A percentile compares a stretch with the other conserved stretches of the same genome.
Evolutionary conservation across 1,140 invertebrate genomes (phyloP).

Genomic region (Teleopsis dalmanni): DNA sequence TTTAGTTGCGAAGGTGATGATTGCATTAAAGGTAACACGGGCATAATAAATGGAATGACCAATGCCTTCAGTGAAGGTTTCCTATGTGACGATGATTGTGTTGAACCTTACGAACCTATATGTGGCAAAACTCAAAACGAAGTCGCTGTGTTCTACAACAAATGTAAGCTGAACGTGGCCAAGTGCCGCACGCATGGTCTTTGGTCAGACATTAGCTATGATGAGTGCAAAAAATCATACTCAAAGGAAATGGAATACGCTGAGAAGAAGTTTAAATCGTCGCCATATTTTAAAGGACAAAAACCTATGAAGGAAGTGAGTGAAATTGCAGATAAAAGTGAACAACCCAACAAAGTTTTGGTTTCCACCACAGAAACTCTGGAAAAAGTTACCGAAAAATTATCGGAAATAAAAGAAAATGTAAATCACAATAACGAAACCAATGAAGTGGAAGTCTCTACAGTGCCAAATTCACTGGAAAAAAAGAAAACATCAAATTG

Average conservation of each 20-base stretch:
- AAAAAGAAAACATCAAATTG: too few relatives aligned
- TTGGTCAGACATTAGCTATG: conserved; percentile 27
- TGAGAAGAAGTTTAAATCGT: conserved; percentile 30
- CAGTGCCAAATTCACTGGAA: too few relatives aligned
- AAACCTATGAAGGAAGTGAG: background rate
- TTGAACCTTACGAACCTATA: conserved; percentile 32
- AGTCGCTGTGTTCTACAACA: conserved; percentile 37
- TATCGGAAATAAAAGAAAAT: background rate
- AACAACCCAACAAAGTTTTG: conserved; percentile 2
- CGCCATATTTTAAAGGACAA: conserved; percentile 22
- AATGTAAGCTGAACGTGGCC: conserved; percentile 35
- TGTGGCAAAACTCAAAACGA: conserved; percentile 31
- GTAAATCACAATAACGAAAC: too few relatives aligned
- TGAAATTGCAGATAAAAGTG: background rate
- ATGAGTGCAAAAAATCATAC: conserved; percentile 27
- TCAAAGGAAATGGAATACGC: conserved; percentile 31
- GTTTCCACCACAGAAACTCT: conserved; percentile 8
- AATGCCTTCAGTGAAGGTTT: conserved; percentile 29
- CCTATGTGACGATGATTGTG: conserved; percentile 37
- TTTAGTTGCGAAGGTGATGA: conserved; percentile 20
- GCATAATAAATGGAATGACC: conserved; percentile 23
- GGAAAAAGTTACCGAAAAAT: background rate
- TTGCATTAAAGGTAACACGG: conserved; percentile 24
- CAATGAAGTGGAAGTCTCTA: too few relatives aligned
- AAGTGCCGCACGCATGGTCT: conserved; percentile 37